Base-by-base conservation (phyloP, 2,888 invertebrate species). In the Alviniconcha strummeri region DNA sequence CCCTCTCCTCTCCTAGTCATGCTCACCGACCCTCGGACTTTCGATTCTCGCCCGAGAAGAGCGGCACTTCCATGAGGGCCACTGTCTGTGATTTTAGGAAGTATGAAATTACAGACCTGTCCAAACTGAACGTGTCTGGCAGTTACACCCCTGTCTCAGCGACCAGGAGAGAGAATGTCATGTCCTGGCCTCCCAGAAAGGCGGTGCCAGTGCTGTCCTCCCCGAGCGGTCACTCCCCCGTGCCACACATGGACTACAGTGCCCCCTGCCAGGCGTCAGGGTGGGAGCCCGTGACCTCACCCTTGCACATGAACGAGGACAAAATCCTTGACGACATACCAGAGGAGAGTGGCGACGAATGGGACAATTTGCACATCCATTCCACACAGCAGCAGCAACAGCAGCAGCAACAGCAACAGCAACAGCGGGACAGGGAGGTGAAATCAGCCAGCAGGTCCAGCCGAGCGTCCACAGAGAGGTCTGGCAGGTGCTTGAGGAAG, bases 281-380 rank as follows among this genome's bases (percentile, higher is more conserved):
- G 8, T 71, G 72, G 75, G 74, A 71, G 57, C 52, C 69, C 4
- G 84, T 86, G 77, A 57, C 87, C 55, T 85, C 89, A 5, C 85
- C 89, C n/a, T 85, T 89, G 76, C 88, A 89, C 84, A 85, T 89
- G n/a, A 88, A 89, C 60, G 90, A 90, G 80, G 91, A 91, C 80
- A 90, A 91, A 56, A 87, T 90, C 82, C 84, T 91, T 54, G 90
- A 90, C 11, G 91, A 91, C 84, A 91, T 91, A 72, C 91, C 91
- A 6, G 91, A 91, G 84, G 91, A 91, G 57, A 85, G 83, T 76
- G 80, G 81, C 15, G 81, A 60, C 74, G 77, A 78, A 15, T 72
- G 72, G 60, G 79, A 76, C 67, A 80, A 56, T n/a, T 55, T 72
- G 55, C 67, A 56, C 57, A 64, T 17, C 5, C 80, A 56, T 36